Evolutionary conservation across 2,797 vertebrate genomes (phyloP), one percentile per base, ranked within the genome.

Genomic region (Enteromius fasciolatus): DNA sequence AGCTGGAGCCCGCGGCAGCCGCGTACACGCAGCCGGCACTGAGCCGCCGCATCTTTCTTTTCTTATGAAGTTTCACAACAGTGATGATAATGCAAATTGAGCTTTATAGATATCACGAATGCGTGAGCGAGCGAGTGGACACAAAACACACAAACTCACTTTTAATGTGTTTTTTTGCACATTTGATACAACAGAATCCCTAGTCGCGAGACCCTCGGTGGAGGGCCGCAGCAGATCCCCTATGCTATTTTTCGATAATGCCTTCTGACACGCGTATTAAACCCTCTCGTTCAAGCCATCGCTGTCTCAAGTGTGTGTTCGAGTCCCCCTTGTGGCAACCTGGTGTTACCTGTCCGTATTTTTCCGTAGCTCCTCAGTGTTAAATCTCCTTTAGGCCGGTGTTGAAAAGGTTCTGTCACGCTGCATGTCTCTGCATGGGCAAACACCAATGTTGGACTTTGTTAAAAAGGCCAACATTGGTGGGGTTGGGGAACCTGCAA

Each of bases 81-180:
- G n/a, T 39, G 67, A 57, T 57, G 63, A 78, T 61, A 23, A 79
- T 76, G 82, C 82, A 80, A 85, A 25, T 77, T 74, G 10, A 87
- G 76, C 75, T 86, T 86, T 73, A 84, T 76, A 36, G 20, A 87
- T 88, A 89, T 90, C 87, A 87, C 74, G 3, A 83, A 83, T 82
- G 86, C 18, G 80, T 79, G 74, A 31, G 64, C 3, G 70, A 86
- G 50, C 59, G 81, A 48, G 68, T 73, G 57, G 79, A 73, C 36
- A 73, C 23, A 63, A 48, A 59, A 84, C 78, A 63, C 70, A 67
- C 68, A 17, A 86, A 94, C 93, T 95, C 93, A 95, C 93, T 96
- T 95, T 96, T 95, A 95, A 95, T 95, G 95, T 96, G 95, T 97
- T 88, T 88, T n/a, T 96, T 97, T 96, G 96, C 96, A 97, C 96